Conservation (phyloP, 2,113 vertebrate species). For the Chionodraco myersi region DNA sequence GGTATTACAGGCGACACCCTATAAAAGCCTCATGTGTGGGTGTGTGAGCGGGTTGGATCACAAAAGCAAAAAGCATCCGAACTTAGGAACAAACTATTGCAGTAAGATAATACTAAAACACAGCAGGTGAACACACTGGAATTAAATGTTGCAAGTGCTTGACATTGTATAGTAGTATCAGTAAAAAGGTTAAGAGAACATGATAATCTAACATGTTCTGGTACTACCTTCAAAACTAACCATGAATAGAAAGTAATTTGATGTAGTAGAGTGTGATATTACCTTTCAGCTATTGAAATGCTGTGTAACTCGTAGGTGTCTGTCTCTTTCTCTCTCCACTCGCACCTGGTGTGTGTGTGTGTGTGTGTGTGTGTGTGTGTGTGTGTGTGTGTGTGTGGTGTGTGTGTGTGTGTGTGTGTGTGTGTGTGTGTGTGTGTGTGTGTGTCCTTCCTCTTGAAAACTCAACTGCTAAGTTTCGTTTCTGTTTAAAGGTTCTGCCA, state of each 20-base stretch:
- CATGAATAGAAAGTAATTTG: not conserved
- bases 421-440: not conserved
- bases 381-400: not conserved
- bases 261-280: slow-evolving; percentile 4
- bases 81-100: not conserved
- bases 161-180: not conserved
- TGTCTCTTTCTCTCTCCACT: not conserved
- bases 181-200: not conserved
- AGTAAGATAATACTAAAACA: not conserved
- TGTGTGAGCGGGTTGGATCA: not conserved
- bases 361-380: not conserved
- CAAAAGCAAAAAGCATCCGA: not conserved
- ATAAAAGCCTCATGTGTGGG: not conserved
- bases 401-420: not conserved
- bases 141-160: not conserved
- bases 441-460: not conserved
- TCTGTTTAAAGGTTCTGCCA: slow-evolving; percentile 18
- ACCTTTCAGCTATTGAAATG: slow-evolving; percentile 19
- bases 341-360: not conserved
- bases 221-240: slow-evolving; percentile 33
- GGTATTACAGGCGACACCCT: not conserved
- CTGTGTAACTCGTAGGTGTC: not conserved
- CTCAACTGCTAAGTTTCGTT: slow-evolving; percentile 55
- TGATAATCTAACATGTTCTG: not conserved
- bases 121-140: not conserved